Evolutionary conservation across 2,888 invertebrate genomes (phyloP).

Genomic region (Nesidiocoris tenuis): DNA sequence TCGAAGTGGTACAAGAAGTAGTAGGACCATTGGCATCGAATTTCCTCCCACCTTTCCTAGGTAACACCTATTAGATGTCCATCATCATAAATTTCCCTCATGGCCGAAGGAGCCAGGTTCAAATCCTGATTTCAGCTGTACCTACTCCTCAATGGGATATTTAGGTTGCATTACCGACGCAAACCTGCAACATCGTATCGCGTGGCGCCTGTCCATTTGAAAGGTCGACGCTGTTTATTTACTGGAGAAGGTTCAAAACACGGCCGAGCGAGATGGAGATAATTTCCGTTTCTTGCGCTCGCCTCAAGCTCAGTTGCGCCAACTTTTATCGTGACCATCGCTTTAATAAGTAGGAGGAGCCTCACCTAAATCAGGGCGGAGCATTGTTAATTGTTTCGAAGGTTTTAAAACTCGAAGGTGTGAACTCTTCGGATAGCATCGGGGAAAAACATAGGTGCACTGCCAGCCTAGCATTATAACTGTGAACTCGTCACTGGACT

Average conservation of each 20-base stretch:
- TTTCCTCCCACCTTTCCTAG: no score
- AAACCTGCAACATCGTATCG: neutral
- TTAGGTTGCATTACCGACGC: no score
- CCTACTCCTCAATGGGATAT: no score
- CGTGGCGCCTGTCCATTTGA: neutral
- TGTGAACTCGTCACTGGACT: neutral
- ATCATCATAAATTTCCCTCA: no score
- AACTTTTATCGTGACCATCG: constrained; percentile 24
- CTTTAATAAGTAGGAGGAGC: constrained; percentile 29
- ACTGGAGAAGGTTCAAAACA: neutral
- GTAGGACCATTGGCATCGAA: no score
- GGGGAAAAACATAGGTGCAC: neutral
- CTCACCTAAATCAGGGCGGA: constrained; percentile 18
- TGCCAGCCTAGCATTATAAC: neutral
- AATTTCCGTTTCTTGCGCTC: neutral
- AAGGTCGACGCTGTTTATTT: neutral
- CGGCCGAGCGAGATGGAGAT: neutral
- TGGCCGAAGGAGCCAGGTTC: no score
- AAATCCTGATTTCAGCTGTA: no score
- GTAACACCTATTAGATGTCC: no score
- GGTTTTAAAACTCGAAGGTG: constrained; percentile 7
- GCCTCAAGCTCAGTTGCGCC: constrained; percentile 7
- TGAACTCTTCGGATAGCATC: neutral
- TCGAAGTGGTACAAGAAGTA: no score
- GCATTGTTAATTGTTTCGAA: constrained; percentile 23